Base-by-base conservation (phyloP, 2,888 invertebrate genomes). In the Biston betularia region DNA sequence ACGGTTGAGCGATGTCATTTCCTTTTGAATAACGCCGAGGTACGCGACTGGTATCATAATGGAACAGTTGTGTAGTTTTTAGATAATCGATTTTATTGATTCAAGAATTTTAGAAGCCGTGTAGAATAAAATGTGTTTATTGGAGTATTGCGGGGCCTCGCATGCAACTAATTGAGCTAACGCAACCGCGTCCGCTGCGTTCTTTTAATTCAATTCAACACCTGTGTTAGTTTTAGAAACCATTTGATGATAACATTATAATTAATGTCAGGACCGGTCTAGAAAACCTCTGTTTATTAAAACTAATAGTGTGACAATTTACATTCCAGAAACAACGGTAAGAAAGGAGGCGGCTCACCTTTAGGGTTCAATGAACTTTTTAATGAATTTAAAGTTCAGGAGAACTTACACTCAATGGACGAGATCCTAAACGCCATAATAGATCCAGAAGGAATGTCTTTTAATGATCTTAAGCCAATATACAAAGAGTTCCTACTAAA, bases 391-490 rank as follows among this genome's bases (percentile, higher is more conserved):
- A 95, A 97, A 78, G 95, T 97, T 80, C 97, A 98, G 89, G 98
- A 98, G 91, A 97, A 97, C 80, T 94, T 98, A 59, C 97, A 97
- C 83, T 97, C 97, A 64, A 95, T 98, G 90, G 98, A 98, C 83
- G 97, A 97, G 80, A 97, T 97, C 78, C 94, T 98, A 57, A 97
- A 96, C 80, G 97, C 97, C 81, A 98, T 98, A 83, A 97, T 98
- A 78, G 97, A 98, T 88, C 96, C 97, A 44, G 97, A 98, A 86
- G 98, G 98, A 68, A 98, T 98, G 98, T 97, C 97, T 63, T 98
- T 98, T 88, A 98, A 98, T 90, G 98, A 98, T 82, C 94, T 98
- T 69, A 98, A 98, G 86, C 98, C 98, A 50, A 97, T 98, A 71
- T 98, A 98, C 85, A 97, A 98, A 86, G 98, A 98, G 89, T 97